phyloP scores from a whole-genome alignment of 2,797 vertebrate genomes.

The Schizopygopsis malacanthus region DNA sequence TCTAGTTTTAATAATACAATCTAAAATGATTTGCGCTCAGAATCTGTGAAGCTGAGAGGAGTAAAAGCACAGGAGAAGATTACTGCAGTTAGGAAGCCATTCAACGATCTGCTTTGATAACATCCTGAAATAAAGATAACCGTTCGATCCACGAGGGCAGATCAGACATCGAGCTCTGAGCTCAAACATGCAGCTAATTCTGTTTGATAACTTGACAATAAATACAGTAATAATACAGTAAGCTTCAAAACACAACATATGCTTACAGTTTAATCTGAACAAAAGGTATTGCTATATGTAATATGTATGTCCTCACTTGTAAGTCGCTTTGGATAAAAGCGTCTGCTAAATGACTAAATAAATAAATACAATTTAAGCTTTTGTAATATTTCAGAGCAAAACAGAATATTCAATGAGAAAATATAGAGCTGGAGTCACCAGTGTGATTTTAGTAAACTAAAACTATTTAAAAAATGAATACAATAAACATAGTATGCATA shows the following conservation, averaged over 20 bases:
- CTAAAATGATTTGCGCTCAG: slow-evolving; percentile 44
- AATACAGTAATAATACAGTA: too few species aligned
- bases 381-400: neutral
- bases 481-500: neutral
- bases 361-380: too few species aligned
- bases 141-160: neutral
- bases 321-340: too few species aligned
- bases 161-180: neutral
- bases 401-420: neutral
- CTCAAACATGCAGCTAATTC: neutral
- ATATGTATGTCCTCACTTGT: too few species aligned
- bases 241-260: neutral
- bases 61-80: slow-evolving; percentile 1
- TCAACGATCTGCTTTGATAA: neutral
- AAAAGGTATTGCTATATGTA: neutral
- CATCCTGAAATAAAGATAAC: neutral
- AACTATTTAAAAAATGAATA: too few species aligned
- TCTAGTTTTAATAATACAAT: slow-evolving; percentile 58
- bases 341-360: too few species aligned
- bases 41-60: slow-evolving; percentile 10
- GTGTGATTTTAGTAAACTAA: neutral
- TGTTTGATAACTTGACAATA: neutral
- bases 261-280: neutral
- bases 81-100: neutral
- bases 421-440: neutral